phyloP scores from a whole-genome alignment of 2,113 vertebrate species.

The Varanus komodoensis region DNA sequence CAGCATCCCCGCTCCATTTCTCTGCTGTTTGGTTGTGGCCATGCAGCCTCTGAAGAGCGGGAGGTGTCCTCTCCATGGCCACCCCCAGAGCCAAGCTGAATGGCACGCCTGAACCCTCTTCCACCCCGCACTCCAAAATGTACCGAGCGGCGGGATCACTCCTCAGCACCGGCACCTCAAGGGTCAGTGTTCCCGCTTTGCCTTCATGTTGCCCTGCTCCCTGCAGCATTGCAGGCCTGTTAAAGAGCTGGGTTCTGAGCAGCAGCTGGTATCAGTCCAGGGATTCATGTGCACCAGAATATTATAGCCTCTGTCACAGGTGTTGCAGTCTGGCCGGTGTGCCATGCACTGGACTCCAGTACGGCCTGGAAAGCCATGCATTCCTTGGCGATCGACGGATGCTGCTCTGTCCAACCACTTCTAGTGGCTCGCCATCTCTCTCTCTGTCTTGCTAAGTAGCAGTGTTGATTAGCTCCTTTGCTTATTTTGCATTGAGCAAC shows the following conservation, averaged over 20 bases:
- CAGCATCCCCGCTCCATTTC: no score
- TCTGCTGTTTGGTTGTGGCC: no score
- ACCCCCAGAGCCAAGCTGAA: slow-evolving; percentile 37
- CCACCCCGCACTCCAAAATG: slow-evolving; percentile 4
- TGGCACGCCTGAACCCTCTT: slow-evolving; percentile 52
- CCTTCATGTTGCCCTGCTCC: slow-evolving; percentile 62
- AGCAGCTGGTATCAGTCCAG: slow-evolving; percentile 55
- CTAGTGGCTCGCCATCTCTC: no score
- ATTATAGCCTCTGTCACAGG: neutral
- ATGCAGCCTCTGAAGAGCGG: neutral
- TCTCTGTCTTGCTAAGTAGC: neutral
- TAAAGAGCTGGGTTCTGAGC: slow-evolving; percentile 60
- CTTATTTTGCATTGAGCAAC: no score
- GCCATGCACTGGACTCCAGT: neutral
- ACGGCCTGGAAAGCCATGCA: no score
- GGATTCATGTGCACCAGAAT: slow-evolving; percentile 17
- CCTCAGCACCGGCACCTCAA: slow-evolving; percentile 63
- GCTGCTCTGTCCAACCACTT: slow-evolving; percentile 4
- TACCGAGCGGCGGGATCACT: neutral
- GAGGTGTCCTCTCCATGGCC: neutral
- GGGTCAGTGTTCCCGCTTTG: slow-evolving; percentile 66
- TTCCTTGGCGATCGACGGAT: slow-evolving; percentile 35
- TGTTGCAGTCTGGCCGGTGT: neutral
- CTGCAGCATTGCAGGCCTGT: slow-evolving; percentile 65
- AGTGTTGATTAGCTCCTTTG: neutral